Percentiles rank a stretch among this genome's conserved stretches.
Conservation (phyloP, 2,113 vertebrate species). For the Coreoperca whiteheadi region DNA sequence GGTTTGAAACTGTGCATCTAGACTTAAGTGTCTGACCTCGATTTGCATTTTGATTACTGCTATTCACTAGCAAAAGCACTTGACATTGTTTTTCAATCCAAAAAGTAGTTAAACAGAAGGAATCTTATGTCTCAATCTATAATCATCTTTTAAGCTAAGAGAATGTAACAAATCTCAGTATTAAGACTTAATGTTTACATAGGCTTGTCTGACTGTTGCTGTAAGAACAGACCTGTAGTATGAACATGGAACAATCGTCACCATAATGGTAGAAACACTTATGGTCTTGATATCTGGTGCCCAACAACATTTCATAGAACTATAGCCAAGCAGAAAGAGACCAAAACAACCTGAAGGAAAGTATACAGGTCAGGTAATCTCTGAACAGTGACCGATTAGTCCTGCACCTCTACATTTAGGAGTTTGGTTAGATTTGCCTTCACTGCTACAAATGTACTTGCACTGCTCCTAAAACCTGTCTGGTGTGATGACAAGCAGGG, state of each 20-base stretch:
- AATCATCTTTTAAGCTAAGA: neutral
- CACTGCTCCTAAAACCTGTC: neutral
- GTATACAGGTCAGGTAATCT: conserved; percentile 66
- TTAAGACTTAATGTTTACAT: neutral
- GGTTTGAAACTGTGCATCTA: neutral
- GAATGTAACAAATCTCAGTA: neutral
- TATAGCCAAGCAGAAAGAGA: conserved; percentile 42
- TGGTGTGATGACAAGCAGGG: too few relatives aligned
- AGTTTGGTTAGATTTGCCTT: neutral
- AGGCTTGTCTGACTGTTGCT: neutral
- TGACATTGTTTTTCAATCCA: conserved; percentile 3
- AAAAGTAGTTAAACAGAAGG: neutral
- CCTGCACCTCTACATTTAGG: neutral
- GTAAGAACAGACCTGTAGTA: neutral
- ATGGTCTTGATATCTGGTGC: conserved; percentile 23
- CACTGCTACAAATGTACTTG: neutral
- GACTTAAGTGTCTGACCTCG: conserved; percentile 39
- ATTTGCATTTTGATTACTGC: conserved; percentile 55
- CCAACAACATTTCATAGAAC: conserved; percentile 70
- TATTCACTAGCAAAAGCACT: conserved; percentile 10
- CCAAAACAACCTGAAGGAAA: conserved; percentile 61
- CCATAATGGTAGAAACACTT: conserved; percentile 43
- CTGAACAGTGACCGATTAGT: conserved; percentile 39
- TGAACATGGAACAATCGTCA: conserved; percentile 20
- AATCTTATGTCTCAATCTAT: neutral